A percentile compares a stretch with the other conserved stretches of the same genome.
These are phyloP conservation scores for Pteropus rufus DNA, from an alignment of 2,797 vertebrate species.

Conservation along the genomic window DNA sequence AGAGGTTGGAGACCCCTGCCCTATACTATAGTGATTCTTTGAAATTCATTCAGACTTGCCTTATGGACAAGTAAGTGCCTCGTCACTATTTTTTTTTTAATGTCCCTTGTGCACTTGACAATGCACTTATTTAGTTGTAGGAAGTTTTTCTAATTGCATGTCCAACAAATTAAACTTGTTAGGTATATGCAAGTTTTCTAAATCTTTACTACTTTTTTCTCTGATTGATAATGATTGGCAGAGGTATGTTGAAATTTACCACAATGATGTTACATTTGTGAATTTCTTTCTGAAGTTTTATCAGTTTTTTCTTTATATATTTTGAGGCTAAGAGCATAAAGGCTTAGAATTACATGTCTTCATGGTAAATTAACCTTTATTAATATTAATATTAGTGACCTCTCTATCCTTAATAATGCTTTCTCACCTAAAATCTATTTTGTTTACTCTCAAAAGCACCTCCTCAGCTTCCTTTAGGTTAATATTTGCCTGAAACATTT, in stretches of 20 bases:
- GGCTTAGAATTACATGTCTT: not conserved
- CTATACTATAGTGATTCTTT: not conserved
- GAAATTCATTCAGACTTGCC: not conserved
- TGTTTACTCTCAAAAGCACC: not conserved
- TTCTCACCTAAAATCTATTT: not conserved
- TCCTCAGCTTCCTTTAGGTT: not conserved
- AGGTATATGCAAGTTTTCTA: not conserved
- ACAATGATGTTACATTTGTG: not conserved
- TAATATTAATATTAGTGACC: not conserved
- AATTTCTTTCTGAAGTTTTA: not conserved
- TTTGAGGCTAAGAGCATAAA: not conserved
- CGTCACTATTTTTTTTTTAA: not conserved
- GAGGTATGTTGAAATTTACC: not conserved
- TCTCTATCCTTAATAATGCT: not conserved
- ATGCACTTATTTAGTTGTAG: not conserved
- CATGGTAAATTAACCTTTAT: not conserved
- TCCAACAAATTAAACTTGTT: not conserved
- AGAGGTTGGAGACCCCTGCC: not conserved
- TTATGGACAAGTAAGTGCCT: not conserved
- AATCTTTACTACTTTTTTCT: not conserved
- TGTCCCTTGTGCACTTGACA: not conserved
- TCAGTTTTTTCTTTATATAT: not conserved
- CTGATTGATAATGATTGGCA: not conserved
- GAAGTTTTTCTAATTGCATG: not conserved
- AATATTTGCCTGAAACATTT: not conserved